Base-by-base conservation (phyloP, 2,797 vertebrate species). In the Rhincodon typus region DNA sequence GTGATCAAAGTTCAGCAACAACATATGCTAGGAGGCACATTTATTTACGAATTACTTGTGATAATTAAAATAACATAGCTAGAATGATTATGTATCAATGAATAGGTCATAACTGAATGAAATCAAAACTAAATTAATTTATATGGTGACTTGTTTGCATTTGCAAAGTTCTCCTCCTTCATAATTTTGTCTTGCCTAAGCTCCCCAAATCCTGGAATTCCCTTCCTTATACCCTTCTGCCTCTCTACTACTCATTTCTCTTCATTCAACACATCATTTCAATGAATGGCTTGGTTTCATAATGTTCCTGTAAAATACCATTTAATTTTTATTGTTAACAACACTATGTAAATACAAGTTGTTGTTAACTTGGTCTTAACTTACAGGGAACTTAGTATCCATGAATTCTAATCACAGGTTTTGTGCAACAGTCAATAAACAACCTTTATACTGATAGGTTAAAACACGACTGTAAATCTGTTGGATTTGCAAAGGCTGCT, bases 91-190 rank as follows among this genome's bases (percentile, higher is more conserved):
- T 66, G 57, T 23, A 42, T 57, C 19, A 67, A 93, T 93, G 23
- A 67, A 21, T 93, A 67, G 62, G 19, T n/a, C 17, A 93, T 34
- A 93, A 93, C 17, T 38, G 90, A 93, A 67, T 62, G 46, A 93
- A 93, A 93, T 93, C 90, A 93, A 93, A 34, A 93, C 2, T 23
- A 93, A 38, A 67, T 67, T 93, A 93, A 93, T 93, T 93, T 50
- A 62, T 38, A 25, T 42, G 7, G 34, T 93, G n/a, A 12, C 62
- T 93, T 69, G 67, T 93, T 93, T 93, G 34, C n/a, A n/a, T 69
- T 21, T 69, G 21, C 67, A n/a, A 93, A 93, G 62, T 19, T 42
- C n/a, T 66, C 8, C 34, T 66, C 66, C 34, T 66, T 91, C n/a
- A 66, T 62, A 93, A 23, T 38, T 93, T 19, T 50, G 38, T 8